Conservation (phyloP, 2,113 vertebrate species). For the Indicator maculatus region DNA sequence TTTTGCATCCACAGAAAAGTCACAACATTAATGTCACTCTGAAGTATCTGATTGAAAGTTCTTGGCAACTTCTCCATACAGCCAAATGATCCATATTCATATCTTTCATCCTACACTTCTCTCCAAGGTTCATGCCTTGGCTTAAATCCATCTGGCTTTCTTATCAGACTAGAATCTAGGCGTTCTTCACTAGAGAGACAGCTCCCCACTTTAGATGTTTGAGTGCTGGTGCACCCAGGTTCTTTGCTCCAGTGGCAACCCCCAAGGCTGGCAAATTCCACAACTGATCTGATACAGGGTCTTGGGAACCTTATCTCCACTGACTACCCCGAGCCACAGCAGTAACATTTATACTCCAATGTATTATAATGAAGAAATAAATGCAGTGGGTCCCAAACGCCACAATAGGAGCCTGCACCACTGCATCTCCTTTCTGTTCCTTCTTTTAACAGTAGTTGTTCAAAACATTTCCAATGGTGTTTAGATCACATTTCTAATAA, state of each 20-base stretch:
- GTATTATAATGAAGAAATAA: neutral
- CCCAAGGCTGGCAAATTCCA: slow-evolving; percentile 3
- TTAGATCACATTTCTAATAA: neutral
- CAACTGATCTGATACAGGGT: neutral
- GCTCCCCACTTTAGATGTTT: neutral
- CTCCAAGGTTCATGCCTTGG: slow-evolving; percentile 7
- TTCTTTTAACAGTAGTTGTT: neutral
- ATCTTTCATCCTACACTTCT: neutral
- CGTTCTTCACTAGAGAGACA: slow-evolving; percentile 20
- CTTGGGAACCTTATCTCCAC: slow-evolving; percentile 8
- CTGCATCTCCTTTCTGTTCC: neutral
- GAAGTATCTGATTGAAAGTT: neutral
- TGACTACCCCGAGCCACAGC: neutral
- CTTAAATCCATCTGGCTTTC: slow-evolving; percentile 25
- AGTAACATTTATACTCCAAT: neutral
- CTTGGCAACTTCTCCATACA: neutral
- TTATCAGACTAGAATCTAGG: slow-evolving; percentile 12
- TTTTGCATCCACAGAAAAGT: neutral
- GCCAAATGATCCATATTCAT: neutral
- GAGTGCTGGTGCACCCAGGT: neutral
- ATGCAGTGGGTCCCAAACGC: neutral
- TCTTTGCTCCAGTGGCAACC: neutral
- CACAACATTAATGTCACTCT: neutral
- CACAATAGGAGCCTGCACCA: neutral
- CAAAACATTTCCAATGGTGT: neutral